Conservation (phyloP, 2,113 vertebrate genomes). For the Pagrus major region DNA sequence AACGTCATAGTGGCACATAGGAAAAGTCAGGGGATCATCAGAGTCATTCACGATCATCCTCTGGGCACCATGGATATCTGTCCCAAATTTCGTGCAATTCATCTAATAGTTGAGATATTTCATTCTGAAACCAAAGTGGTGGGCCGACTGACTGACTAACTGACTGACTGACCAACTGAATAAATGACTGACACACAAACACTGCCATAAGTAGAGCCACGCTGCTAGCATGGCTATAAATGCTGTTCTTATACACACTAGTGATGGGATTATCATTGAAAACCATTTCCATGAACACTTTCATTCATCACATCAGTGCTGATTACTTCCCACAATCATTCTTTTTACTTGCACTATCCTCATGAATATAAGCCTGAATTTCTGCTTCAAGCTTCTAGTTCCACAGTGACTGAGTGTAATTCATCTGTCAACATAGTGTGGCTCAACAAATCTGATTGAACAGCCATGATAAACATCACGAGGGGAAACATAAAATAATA, state of each 20-base stretch:
- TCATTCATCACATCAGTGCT: background rate
- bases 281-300: background rate
- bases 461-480: constrained; percentile 15
- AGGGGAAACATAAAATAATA: constrained; percentile 14
- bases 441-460: constrained; percentile 31
- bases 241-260: background rate
- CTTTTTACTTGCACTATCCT: background rate
- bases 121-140: background rate
- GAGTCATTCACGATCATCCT: background rate
- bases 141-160: background rate
- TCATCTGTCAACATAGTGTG: constrained; percentile 12
- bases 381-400: background rate
- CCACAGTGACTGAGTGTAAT: background rate
- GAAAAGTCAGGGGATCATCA: background rate
- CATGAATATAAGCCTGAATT: constrained; percentile 17
- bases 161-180: no score
- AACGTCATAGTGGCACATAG: no score
- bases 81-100: background rate
- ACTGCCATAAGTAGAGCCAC: background rate
- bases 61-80: background rate
- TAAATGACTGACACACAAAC: no score
- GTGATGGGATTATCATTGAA: constrained; percentile 1
- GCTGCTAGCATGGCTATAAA: background rate
- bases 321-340: constrained; percentile 21
- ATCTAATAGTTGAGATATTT: background rate